Conservation (phyloP, 2,888 invertebrate species). For the Nomada fabriciana region DNA sequence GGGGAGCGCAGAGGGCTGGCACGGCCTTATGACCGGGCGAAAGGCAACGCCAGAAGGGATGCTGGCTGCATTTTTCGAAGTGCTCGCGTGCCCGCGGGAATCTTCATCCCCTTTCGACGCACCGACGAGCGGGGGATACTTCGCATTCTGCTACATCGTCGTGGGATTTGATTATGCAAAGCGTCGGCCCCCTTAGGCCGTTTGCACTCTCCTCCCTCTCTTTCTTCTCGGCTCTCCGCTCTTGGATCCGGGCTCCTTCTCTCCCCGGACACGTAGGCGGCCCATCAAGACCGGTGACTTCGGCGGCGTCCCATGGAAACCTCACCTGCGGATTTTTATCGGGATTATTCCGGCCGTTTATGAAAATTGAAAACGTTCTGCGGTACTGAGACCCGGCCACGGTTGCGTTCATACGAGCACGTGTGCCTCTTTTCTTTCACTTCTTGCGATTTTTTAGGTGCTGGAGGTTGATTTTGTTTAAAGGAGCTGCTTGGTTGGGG, state of each 20-base stretch:
- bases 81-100: constrained; percentile 75
- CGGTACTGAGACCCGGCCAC: neutral
- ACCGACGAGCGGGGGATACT: constrained; percentile 57
- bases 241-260: constrained; percentile 24
- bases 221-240: constrained; percentile 8
- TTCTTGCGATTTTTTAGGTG: neutral
- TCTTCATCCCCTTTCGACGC: constrained; percentile 45
- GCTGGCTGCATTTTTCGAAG: constrained; percentile 79
- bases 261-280: constrained; percentile 56
- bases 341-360: constrained; percentile 36
- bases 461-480: too few relatives aligned
- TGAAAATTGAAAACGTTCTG: constrained; percentile 40
- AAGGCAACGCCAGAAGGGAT: constrained; percentile 59
- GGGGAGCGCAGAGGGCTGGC: constrained; percentile 24
- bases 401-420: neutral
- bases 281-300: constrained; percentile 51
- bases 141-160: constrained; percentile 79
- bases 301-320: constrained; percentile 10
- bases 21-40: constrained; percentile 57
- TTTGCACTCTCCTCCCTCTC: constrained; percentile 64
- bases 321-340: constrained; percentile 36
- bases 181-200: constrained; percentile 62
- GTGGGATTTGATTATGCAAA: constrained; percentile 82
- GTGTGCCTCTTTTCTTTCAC: too few relatives aligned
- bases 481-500: too few relatives aligned